Percentiles rank a stretch among this genome's conserved stretches.
Conservation (phyloP, 2,113 vertebrate genomes). For the Scolopax mira region DNA sequence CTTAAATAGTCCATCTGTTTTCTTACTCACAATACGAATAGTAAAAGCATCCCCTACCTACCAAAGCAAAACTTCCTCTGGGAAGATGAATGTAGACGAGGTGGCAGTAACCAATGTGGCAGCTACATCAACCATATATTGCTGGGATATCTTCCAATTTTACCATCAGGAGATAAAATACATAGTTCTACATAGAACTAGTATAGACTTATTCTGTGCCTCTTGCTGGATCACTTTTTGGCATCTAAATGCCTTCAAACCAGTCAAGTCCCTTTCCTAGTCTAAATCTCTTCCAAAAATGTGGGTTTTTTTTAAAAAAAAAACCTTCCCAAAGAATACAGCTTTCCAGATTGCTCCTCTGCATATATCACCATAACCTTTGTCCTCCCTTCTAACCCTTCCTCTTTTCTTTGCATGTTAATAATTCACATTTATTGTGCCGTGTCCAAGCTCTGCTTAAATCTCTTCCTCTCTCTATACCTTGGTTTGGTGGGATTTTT, state of each 20-base stretch:
- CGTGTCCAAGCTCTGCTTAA: not conserved
- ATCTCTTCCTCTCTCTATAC: not conserved
- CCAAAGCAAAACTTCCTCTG: not conserved
- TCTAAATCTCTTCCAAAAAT: not conserved
- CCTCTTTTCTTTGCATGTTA: slow-evolving; percentile 31
- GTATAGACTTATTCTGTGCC: not conserved
- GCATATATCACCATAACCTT: not conserved
- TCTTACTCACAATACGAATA: not conserved
- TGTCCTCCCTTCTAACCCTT: not conserved
- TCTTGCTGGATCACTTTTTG: not conserved
- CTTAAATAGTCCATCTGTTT: not conserved
- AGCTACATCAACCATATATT: not conserved
- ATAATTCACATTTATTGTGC: slow-evolving; percentile 35
- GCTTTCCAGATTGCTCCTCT: not conserved
- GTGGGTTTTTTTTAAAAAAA: not conserved
- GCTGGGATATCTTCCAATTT: not conserved
- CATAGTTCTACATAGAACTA: not conserved
- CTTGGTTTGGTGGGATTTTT: not conserved
- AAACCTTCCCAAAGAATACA: not conserved
- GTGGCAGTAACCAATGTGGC: not conserved
- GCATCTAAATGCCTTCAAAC: not conserved
- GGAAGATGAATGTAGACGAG: not conserved
- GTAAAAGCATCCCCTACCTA: slow-evolving; percentile 15
- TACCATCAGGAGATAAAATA: not conserved
- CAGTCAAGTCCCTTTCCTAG: not conserved